phyloP scores from a whole-genome alignment of 2,888 invertebrate species.

The Neoaliturus tenellus region DNA sequence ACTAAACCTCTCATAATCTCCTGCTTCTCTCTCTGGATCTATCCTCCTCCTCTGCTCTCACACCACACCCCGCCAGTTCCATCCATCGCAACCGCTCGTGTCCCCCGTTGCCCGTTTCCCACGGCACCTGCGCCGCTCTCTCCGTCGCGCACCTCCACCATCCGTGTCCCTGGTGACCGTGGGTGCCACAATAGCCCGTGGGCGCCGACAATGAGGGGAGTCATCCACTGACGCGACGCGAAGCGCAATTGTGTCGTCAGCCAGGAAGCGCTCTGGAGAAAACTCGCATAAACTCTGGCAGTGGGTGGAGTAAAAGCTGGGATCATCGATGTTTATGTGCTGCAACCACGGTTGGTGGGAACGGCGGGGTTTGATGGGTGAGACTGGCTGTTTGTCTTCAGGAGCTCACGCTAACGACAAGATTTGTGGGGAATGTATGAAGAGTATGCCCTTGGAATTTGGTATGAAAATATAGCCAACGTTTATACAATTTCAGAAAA shows the following conservation, averaged over 20 bases:
- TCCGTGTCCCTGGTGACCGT: neutral
- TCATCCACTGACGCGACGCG: neutral
- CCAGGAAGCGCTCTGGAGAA: neutral
- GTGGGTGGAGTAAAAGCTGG: neutral
- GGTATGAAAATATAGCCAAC: too few relatives aligned
- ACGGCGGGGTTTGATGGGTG: too few relatives aligned
- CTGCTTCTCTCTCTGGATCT: too few relatives aligned
- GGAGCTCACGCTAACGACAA: too few relatives aligned
- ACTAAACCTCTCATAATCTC: too few relatives aligned
- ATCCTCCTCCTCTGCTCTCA: neutral
- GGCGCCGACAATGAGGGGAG: neutral
- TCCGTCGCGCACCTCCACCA: neutral
- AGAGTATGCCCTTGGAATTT: too few relatives aligned
- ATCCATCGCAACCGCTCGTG: neutral
- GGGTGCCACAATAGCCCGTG: too few relatives aligned
- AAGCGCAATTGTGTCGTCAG: neutral
- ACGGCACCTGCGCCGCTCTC: conserved; percentile 15
- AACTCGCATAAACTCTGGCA: neutral
- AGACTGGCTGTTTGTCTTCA: too few relatives aligned
- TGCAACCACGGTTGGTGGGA: too few relatives aligned
- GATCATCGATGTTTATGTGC: neutral
- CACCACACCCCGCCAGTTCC: neutral
- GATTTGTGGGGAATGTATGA: too few relatives aligned
- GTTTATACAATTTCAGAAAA: too few relatives aligned
- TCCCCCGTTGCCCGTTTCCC: too few relatives aligned